Evolutionary conservation across 1,140 invertebrate species (phyloP).

Genomic region (Eriocheir sinensis): DNA sequence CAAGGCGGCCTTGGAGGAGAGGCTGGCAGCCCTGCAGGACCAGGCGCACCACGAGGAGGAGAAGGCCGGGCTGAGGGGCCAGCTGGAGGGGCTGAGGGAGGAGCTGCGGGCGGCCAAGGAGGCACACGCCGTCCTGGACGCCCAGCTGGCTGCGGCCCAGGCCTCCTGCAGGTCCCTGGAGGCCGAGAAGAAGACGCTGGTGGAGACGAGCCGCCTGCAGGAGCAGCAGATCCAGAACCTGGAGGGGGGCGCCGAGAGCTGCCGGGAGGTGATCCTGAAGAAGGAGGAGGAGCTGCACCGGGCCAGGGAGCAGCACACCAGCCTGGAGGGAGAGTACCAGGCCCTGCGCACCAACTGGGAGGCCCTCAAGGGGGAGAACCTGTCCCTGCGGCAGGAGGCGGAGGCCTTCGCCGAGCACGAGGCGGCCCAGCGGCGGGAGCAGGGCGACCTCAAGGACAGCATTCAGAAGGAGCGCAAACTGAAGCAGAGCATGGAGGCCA

Average conservation of each 20-base stretch:
- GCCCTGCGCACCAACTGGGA: conserved; percentile 64
- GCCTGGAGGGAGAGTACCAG: conserved; percentile 45
- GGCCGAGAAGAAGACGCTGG: conserved; percentile 66
- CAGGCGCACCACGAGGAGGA: conserved; percentile 57
- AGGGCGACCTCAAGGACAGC: conserved; percentile 63
- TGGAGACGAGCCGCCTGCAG: conserved; percentile 51
- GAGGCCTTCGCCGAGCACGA: conserved; percentile 70
- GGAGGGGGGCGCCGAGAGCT: conserved; percentile 65
- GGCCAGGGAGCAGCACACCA: conserved; percentile 47
- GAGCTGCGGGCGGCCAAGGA: conserved; percentile 4
- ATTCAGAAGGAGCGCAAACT: conserved; percentile 73
- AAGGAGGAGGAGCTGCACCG: conserved; percentile 75
- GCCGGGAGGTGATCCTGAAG: conserved; percentile 68
- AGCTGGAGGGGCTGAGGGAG: conserved; percentile 42
- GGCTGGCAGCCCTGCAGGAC: conserved; percentile 52
- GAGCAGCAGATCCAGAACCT: conserved; percentile 76
- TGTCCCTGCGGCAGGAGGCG: conserved; percentile 62
- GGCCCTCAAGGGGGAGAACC: conserved; percentile 62
- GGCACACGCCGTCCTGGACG: conserved; percentile 41
- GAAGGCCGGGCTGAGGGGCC: conserved; percentile 23
- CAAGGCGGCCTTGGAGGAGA: conserved; percentile 39
- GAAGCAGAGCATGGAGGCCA: conserved; percentile 72
- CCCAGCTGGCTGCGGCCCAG: background rate
- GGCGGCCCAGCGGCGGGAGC: conserved; percentile 57
- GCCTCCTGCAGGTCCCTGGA: conserved; percentile 32